Evolutionary conservation across 2,797 vertebrate species (phyloP).

Genomic region (Coregonus sp.): DNA sequence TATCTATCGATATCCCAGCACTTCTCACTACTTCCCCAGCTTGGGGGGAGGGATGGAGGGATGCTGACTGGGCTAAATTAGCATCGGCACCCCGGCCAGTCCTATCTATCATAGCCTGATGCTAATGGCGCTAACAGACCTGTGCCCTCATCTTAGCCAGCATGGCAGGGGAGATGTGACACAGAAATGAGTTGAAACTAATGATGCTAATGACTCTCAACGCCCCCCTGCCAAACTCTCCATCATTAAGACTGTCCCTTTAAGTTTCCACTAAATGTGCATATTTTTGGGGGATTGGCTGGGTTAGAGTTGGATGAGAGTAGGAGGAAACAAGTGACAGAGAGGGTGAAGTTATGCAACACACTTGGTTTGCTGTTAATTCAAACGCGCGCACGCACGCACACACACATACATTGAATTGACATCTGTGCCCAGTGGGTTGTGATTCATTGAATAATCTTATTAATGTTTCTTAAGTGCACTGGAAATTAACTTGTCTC

Average conservation of each 20-base stretch:
- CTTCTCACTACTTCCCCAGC: conserved; percentile 4
- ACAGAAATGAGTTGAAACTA: conserved; percentile 68
- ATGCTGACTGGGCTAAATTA: conserved; percentile 60
- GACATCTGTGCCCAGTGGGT: not conserved
- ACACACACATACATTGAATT: too few relatives aligned
- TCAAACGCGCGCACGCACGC: too few relatives aligned
- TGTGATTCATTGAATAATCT: not conserved
- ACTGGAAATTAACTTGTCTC: conserved; percentile 3
- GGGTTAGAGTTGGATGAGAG: not conserved
- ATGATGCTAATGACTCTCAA: conserved; percentile 65
- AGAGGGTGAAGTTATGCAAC: not conserved
- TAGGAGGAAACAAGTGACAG: not conserved
- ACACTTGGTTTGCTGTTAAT: too few relatives aligned
- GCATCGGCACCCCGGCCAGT: conserved; percentile 47
- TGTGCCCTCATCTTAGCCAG: conserved; percentile 38
- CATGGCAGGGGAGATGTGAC: conserved; percentile 55
- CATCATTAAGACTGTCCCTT: conserved; percentile 56
- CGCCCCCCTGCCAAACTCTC: conserved; percentile 59
- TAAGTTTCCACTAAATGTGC: conserved; percentile 56
- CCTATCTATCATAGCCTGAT: conserved; percentile 63
- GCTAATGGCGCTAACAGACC: conserved; percentile 52
- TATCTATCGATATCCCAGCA: conserved; percentile 10
- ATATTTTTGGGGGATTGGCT: conserved; percentile 34
- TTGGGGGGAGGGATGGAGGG: not conserved
- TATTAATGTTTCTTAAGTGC: conserved; percentile 11